Base-by-base conservation (phyloP, 2,797 vertebrate genomes). In the Trachurus trachurus region DNA sequence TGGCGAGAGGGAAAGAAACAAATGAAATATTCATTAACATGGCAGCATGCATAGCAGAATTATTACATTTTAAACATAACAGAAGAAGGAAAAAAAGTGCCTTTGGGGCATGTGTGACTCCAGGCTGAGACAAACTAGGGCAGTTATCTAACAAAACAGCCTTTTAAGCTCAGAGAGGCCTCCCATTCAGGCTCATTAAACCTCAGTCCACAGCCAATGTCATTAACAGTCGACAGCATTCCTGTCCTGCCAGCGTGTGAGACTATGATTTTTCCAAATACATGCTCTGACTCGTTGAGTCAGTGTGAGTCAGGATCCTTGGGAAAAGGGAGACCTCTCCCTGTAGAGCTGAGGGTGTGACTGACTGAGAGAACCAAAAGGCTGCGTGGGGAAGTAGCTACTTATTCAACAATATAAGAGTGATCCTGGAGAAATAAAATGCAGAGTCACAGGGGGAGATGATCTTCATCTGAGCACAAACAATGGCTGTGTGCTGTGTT, bases 281-380 rank as follows among this genome's bases (percentile, higher is more conserved):
- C 90, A 84, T 66, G 93, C 80, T 89, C 5, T 13, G 76, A 92
- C 92, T 90, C 71, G 91, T 89, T 87, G 58, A 40, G 21, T 10
- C 73, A 17, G 45, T 64, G 22, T 12, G 15, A 74, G 47, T 44
- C 45, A 64, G 74, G 42, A 65, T 76, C 53, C 42, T 16, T 31
- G 39, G 59, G 50, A 66, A 57, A 53, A 50, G 58, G 4, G 22
- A 72, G 47, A n/a, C 8, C 39, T 19, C 39, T 71, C 39, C 57
- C 57, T 56, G 37, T 31, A 37, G 45, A 60, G 34, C 42, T 63
- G 61, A 84, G 87, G 89, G 87, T 74, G 83, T 87, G 82, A 71
- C 80, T 87, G 82, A 71, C 80, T 34, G 16, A 47, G 37, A 40
- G n/a, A 54, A 16, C 0, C 29, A 26, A n/a, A 17, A 58, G 57